Evolutionary conservation across 1,140 invertebrate species (phyloP).

Genomic region (Brachionus rotundiformis): DNA sequence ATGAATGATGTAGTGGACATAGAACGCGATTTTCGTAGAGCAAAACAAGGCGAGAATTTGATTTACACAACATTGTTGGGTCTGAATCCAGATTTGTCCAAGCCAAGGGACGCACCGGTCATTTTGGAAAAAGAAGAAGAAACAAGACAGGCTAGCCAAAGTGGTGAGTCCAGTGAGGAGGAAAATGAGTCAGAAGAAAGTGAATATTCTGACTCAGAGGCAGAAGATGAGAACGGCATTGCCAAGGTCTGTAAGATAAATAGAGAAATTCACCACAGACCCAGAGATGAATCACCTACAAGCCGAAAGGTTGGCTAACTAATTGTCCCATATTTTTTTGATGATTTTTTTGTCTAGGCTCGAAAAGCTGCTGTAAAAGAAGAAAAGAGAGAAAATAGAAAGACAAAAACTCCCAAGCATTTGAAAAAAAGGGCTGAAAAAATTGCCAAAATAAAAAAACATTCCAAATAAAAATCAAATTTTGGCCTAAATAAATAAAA

Average conservation of each 20-base stretch:
- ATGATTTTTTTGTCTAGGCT: slow-evolving; percentile 56
- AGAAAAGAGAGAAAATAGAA: slow-evolving; percentile 83
- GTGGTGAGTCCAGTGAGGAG: slow-evolving; percentile 59
- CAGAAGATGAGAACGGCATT: slow-evolving; percentile 67
- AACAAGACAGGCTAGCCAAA: background rate
- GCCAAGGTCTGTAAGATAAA: slow-evolving; percentile 61
- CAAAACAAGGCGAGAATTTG: slow-evolving; percentile 71
- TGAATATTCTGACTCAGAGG: slow-evolving; percentile 53
- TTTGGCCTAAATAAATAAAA: background rate
- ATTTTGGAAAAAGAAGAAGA: slow-evolving; percentile 29
- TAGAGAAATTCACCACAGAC: slow-evolving; percentile 68
- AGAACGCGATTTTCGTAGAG: slow-evolving; percentile 74
- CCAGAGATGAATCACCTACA: slow-evolving; percentile 81
- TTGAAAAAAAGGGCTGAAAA: slow-evolving; percentile 75
- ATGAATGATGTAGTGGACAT: slow-evolving; percentile 86
- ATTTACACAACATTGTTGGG: slow-evolving; percentile 48
- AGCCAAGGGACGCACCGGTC: background rate
- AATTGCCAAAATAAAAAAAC: slow-evolving; percentile 41
- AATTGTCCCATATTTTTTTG: slow-evolving; percentile 44
- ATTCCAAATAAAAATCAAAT: slow-evolving; percentile 27
- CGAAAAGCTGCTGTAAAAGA: slow-evolving; percentile 68
- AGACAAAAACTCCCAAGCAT: slow-evolving; percentile 90
- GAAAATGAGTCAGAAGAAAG: slow-evolving; percentile 54
- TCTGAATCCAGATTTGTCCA: slow-evolving; percentile 44
- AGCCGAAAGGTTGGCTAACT: slow-evolving; percentile 83